phyloP scores from a whole-genome alignment of 2,888 invertebrate species.

The Amphipyra tragopoginis region DNA sequence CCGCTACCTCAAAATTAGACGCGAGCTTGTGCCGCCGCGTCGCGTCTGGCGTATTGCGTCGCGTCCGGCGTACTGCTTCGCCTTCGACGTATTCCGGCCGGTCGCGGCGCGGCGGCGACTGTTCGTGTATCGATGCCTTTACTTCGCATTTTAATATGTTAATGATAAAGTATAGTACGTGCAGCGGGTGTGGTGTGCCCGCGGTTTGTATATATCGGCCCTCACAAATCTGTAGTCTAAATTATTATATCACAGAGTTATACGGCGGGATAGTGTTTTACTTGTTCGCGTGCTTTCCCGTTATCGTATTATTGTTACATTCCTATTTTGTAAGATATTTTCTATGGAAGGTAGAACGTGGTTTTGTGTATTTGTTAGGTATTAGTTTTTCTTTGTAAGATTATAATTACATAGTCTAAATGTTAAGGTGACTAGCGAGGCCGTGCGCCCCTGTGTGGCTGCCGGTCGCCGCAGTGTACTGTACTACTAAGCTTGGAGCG shows the following conservation, averaged over 20 bases:
- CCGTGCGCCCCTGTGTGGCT: background rate
- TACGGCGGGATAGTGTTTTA: conserved; percentile 37
- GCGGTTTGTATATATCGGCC: conserved; percentile 32
- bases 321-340: conserved; percentile 61
- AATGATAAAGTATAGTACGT: conserved; percentile 19
- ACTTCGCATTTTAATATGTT: conserved; percentile 50
- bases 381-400: conserved; percentile 41
- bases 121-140: conserved; percentile 47
- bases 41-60: background rate
- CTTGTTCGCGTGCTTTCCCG: conserved; percentile 45
- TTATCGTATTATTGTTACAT: conserved; percentile 59
- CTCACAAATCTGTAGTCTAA: conserved; percentile 40
- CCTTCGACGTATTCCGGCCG: too few species aligned
- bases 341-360: conserved; percentile 41
- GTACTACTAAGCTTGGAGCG: too few species aligned
- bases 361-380: conserved; percentile 45
- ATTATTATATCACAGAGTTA: conserved; percentile 51
- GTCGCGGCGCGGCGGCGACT: conserved; percentile 5
- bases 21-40: conserved; percentile 17
- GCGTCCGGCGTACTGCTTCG: background rate
- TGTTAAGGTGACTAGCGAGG: background rate
- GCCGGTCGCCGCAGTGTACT: background rate
- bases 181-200: conserved; percentile 5
- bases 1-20: conserved; percentile 53
- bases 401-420: conserved; percentile 35